A percentile compares a stretch with the other conserved stretches of the same genome.
Evolutionary conservation across 2,797 vertebrate genomes (phyloP).

Genomic region (Argya squamiceps): DNA sequence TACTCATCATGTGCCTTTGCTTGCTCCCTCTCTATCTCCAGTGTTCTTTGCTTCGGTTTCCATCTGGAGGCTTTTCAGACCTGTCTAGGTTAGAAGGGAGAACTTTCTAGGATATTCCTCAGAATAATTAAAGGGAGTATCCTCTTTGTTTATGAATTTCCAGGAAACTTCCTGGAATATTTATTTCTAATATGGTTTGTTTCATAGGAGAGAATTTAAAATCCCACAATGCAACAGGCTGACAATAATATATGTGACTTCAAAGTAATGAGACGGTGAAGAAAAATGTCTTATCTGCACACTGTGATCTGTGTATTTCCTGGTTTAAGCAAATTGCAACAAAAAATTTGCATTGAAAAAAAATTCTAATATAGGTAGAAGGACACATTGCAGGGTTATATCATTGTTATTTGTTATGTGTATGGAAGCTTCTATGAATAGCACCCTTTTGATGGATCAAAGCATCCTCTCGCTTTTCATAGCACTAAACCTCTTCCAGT

Average conservation of each 20-base stretch:
- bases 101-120: background rate
- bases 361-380: background rate
- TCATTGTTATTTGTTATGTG: background rate
- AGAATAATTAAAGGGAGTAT: background rate
- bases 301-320: background rate
- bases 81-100: background rate
- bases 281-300: background rate
- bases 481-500: background rate
- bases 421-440: background rate
- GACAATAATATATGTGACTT: background rate
- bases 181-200: background rate
- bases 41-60: background rate
- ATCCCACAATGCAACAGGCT: background rate
- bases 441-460: background rate
- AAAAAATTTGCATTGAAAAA: background rate
- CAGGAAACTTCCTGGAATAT: background rate
- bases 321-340: background rate
- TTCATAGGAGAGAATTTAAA: background rate
- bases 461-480: conserved; percentile 9
- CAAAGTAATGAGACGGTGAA: background rate
- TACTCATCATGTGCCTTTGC: accelerated
- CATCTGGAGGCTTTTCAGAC: background rate
- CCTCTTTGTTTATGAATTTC: background rate
- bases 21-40: background rate
- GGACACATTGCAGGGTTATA: background rate